Conservation (phyloP, 2,113 vertebrate species). For the Riparia riparia region DNA sequence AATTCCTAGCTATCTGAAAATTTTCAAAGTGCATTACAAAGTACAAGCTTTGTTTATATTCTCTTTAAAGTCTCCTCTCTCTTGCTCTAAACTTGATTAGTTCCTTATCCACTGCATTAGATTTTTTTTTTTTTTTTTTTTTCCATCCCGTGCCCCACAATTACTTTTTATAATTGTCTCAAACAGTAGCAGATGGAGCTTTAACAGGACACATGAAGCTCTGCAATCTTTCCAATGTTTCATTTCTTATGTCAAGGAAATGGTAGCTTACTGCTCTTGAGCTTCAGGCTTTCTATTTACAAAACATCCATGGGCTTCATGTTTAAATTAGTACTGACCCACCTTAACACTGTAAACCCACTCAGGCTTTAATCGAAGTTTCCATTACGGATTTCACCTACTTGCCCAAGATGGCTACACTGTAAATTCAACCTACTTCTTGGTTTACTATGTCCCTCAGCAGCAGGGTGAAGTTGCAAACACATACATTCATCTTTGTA, state of each 20-base stretch:
- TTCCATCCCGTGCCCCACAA: no score
- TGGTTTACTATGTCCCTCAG: constrained; percentile 65
- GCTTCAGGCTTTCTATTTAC: background rate
- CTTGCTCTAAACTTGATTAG: background rate
- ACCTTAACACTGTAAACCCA: background rate
- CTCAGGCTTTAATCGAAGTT: background rate
- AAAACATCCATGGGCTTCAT: background rate
- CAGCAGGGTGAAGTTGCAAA: constrained; percentile 76
- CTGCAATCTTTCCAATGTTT: background rate
- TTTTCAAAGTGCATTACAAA: background rate
- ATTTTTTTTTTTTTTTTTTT: background rate
- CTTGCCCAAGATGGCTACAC: background rate
- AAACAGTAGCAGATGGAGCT: background rate
- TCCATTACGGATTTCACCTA: background rate
- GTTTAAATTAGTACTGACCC: background rate
- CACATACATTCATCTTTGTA: constrained; percentile 72
- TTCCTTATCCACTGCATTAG: background rate
- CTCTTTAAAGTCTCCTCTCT: background rate
- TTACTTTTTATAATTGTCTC: background rate
- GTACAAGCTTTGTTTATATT: background rate
- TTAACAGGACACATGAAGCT: background rate
- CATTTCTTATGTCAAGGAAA: background rate
- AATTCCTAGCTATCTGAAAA: background rate
- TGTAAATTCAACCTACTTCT: background rate
- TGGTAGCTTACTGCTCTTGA: background rate